Evolutionary conservation across 1,140 invertebrate species (phyloP).

Genomic region (Chionoecetes opilio): DNA sequence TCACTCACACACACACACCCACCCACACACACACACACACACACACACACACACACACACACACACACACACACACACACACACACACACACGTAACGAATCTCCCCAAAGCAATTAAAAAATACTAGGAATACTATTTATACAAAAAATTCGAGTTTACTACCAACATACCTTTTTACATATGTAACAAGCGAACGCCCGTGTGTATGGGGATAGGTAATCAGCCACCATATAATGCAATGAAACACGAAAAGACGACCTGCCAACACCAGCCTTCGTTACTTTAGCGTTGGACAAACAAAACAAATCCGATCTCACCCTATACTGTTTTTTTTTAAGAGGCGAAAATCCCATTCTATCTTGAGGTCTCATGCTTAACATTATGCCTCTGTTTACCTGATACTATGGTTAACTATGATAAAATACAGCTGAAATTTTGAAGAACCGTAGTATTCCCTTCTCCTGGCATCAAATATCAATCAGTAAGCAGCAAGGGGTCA

Average conservation of each 20-base stretch:
- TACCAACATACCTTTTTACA: background rate
- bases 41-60: background rate
- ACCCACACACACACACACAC: slow-evolving; percentile 47
- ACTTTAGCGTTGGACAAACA: background rate
- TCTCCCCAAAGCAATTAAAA: slow-evolving; percentile 9
- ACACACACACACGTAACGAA: background rate
- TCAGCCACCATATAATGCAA: background rate
- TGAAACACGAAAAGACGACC: background rate
- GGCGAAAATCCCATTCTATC: too few species aligned
- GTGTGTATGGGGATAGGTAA: background rate
- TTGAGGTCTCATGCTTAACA: too few species aligned
- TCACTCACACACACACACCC: slow-evolving; percentile 47
- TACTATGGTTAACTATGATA: too few species aligned
- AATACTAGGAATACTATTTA: background rate
- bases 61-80: background rate
- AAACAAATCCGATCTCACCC: background rate
- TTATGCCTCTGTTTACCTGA: too few species aligned
- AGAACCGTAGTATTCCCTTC: too few species aligned
- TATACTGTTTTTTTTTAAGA: too few species aligned
- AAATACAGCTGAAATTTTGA: too few species aligned
- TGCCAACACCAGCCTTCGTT: background rate
- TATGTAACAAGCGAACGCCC: background rate
- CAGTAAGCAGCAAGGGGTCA: too few species aligned
- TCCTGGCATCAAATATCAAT: too few species aligned
- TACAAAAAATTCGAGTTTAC: slow-evolving; percentile 12